Percentiles rank a stretch among this genome's conserved stretches.
These are phyloP conservation scores for Plumapathes pennacea DNA, from an alignment of 92 coral and sea anemone species.

Conservation along the genomic window DNA sequence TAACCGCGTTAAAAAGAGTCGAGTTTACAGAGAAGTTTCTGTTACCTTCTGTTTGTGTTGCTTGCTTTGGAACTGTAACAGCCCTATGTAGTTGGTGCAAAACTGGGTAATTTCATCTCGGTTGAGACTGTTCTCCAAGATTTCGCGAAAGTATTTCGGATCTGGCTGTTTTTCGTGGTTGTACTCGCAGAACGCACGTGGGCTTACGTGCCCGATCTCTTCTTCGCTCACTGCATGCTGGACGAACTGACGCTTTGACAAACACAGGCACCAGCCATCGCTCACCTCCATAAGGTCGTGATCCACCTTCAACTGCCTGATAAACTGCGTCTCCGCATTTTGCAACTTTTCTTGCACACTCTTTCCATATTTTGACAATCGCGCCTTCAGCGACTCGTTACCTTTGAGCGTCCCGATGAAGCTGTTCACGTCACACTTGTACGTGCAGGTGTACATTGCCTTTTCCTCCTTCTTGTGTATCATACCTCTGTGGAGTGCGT, in stretches of 20 bases:
- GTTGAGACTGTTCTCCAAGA: constrained; percentile 6
- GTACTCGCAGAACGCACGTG: constrained; percentile 4
- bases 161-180: constrained; percentile 7
- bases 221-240: neutral
- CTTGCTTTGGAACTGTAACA: neutral
- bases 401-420: constrained; percentile 26
- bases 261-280: constrained; percentile 15
- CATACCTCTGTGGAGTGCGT: constrained; percentile 6
- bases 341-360: constrained; percentile 1
- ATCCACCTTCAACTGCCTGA: constrained; percentile 7
- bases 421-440: constrained; percentile 12
- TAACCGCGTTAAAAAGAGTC: too few species aligned
- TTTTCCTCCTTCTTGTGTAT: constrained; percentile 6
- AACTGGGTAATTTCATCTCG: neutral
- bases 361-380: constrained; percentile 13
- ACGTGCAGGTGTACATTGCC: constrained; percentile 8
- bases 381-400: constrained; percentile 7
- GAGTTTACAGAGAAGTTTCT: neutral
- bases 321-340: constrained; percentile 3
- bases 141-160: constrained; percentile 9
- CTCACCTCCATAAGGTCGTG: constrained; percentile 20
- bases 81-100: constrained; percentile 6
- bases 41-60: neutral
- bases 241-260: constrained; percentile 1
- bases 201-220: constrained; percentile 9